Conservation (phyloP, 2,888 invertebrate species). For the Junonia oenone region DNA sequence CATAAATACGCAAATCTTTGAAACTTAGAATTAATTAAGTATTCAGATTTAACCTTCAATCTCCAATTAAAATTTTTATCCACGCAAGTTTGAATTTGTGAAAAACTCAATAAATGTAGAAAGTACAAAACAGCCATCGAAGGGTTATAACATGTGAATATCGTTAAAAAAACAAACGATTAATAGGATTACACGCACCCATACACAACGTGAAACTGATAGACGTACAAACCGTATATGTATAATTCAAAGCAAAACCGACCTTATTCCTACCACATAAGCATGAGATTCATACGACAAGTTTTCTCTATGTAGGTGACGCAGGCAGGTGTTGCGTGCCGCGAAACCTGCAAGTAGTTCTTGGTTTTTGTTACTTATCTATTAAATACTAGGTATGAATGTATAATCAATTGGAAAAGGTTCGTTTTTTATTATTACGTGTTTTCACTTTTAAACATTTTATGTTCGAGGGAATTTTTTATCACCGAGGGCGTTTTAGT, state of each 20-base stretch:
- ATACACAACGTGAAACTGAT: constrained; percentile 31
- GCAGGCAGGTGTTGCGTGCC: constrained; percentile 29
- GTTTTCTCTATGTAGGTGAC: constrained; percentile 1
- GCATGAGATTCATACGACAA: background rate
- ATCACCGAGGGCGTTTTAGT: constrained; percentile 17
- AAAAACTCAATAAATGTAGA: background rate
- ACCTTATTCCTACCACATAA: background rate
- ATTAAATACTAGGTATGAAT: constrained; percentile 27
- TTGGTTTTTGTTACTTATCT: constrained; percentile 31
- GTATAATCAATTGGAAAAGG: constrained; percentile 23
- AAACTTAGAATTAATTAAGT: too few species aligned
- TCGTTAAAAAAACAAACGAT: constrained; percentile 19
- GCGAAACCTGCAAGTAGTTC: constrained; percentile 32
- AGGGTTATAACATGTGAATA: background rate
- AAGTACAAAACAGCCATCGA: background rate
- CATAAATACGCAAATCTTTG: too few species aligned
- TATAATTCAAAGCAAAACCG: constrained; percentile 11
- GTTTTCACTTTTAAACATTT: constrained; percentile 18
- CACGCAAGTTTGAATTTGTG: background rate
- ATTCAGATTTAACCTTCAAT: too few species aligned
- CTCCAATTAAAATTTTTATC: too few species aligned
- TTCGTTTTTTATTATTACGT: constrained; percentile 19
- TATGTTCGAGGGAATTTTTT: constrained; percentile 9
- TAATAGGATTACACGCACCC: constrained; percentile 35
- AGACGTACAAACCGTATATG: constrained; percentile 21